Evolutionary conservation across 2,113 vertebrate species (phyloP).

Genomic region (Eonycteris spelaea): DNA sequence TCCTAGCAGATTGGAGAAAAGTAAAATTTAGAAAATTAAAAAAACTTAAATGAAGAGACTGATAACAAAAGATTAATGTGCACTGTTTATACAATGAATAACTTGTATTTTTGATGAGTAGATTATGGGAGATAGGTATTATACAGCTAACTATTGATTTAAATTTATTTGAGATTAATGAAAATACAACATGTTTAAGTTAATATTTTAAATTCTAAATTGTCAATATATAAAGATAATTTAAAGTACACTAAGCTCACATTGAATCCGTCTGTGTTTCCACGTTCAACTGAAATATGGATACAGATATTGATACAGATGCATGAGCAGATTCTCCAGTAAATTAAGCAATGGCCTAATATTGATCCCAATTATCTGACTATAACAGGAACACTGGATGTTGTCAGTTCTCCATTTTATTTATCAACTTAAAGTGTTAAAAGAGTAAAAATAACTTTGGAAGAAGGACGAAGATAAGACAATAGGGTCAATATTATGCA

Average conservation of each 20-base stretch:
- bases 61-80: background rate
- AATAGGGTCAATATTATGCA: background rate
- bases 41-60: background rate
- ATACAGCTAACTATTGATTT: constrained; percentile 23
- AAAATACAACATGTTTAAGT: background rate
- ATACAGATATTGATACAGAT: background rate
- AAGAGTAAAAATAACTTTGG: background rate
- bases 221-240: background rate
- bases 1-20: background rate
- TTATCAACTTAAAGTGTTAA: background rate
- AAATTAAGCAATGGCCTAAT: background rate
- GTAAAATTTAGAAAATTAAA: background rate
- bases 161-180: constrained; percentile 16
- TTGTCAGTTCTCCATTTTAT: background rate
- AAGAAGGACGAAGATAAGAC: background rate
- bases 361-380: background rate
- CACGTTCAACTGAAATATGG: background rate
- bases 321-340: background rate
- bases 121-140: background rate
- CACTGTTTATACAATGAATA: background rate
- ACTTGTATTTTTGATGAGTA: background rate
- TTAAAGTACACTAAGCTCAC: background rate
- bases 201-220: constrained; percentile 6
- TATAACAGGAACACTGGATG: background rate
- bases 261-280: background rate